Base-by-base conservation (phyloP, 1,140 invertebrate species). In the Stegodyphus dumicola region DNA sequence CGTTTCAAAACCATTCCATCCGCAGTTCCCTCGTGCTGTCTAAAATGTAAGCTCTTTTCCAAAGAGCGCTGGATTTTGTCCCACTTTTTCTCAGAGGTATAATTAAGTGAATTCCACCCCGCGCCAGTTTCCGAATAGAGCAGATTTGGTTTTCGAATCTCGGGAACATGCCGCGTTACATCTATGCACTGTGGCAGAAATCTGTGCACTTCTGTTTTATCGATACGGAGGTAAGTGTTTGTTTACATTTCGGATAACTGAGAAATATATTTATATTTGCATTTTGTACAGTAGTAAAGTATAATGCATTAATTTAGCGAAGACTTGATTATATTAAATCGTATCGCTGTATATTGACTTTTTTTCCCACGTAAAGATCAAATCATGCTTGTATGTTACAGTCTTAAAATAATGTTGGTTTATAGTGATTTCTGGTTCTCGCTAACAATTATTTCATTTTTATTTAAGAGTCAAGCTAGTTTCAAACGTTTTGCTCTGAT, bases 131-230 rank as follows among this genome's bases (percentile, higher is more conserved):
- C 65, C 7, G 17, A n/a, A 60, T 10, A n/a, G 56, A 60, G 56
- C 4, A 9, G 7, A 67, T 17, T 67, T 18, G 9, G 65, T 7
- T 1, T 18, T 7, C 5, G 17, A 7, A 7, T n/a, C 7, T 67
- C 52, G 74, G 74, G 56, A 85, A 15, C 88, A 90, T 87, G 71
- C 90, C 89, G 87, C 89, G 89, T 88, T 90, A 89, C 88, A 89
- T 88, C 60, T 88, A 89, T 87, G 90, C 89, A 87, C 76, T 88
- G 51, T 81, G 87, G 77, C 79, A 88, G 48, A 74, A 87, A n/a
- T 79, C 69, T 6, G 83, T 77, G 2, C 83, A 74, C 54, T 88
- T 87, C 66, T 85, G 86, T 33, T 64, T 66, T 53, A 77, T 86
- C 60, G 79, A 87, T 71, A 87, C 87, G 0, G 78, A 69, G 74